Base-by-base conservation (phyloP, 2,888 invertebrate species). In the Drosophila anomelani region DNA sequence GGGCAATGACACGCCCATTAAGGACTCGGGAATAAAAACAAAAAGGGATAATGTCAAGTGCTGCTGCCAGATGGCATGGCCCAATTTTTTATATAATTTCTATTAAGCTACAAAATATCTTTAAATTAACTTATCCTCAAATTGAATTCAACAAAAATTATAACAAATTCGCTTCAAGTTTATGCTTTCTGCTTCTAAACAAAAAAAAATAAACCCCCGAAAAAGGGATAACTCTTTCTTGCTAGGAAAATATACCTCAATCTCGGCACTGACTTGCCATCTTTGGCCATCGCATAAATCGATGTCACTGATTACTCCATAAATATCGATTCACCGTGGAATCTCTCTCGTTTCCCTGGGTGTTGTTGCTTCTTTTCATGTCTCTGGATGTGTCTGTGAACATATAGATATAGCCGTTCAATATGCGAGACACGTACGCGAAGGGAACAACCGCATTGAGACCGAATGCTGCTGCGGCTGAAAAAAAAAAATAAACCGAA, bases 391-490 rank as follows among this genome's bases (percentile, higher is more conserved):
- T 44, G 46, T 13, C 15, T 57, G 9, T 23, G n/a, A 26, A 49
- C 36, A 23, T 9, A 43, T 32, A 56, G 34, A 36, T 39, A 39
- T 32, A 7, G 17, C 47, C 58, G 76, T 82, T 80, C 84, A 79
- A 79, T 70, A 85, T 85, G 80, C 86, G 69, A 57, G 67, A 61
- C 85, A 86, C 85, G 86, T 86, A 84, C 17, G 7, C 26, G 26
- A 32, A 10, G 54, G 44, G 43, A 46, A 57, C 64, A 64, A 56
- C 61, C 62, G 56, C 73, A 77, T 74, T 74, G 80, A 75, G 64
- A 79, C 80, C 77, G 80, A 69, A 15, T 55, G 63, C 44, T 44
- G 44, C 60, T 41, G 72, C 55, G 54, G 59, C 56, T 15, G 13
- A 29, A 7, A 17, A 17, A 12, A n/a, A 32, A n/a, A 47, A n/a